Evolutionary conservation across 2,797 vertebrate genomes (phyloP).

Genomic region (Argyrosomus regius): DNA sequence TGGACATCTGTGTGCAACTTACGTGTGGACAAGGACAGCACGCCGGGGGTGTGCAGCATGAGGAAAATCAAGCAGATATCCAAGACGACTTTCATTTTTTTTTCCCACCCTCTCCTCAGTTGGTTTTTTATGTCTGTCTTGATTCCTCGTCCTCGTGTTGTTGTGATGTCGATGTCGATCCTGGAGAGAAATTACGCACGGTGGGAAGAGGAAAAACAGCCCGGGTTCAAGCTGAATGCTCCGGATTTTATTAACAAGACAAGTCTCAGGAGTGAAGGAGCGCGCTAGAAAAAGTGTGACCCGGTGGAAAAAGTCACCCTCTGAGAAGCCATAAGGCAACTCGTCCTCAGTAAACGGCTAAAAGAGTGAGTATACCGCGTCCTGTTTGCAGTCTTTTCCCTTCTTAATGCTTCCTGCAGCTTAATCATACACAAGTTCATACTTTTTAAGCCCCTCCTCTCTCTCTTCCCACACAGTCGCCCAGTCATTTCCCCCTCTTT

Average conservation of each 20-base stretch:
- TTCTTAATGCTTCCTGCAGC: constrained; percentile 90
- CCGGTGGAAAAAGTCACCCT: constrained; percentile 50
- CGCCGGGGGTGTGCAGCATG: constrained; percentile 80
- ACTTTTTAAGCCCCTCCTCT: constrained; percentile 89
- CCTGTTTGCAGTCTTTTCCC: constrained; percentile 81
- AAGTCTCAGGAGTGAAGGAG: constrained; percentile 45
- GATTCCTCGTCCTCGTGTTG: constrained; percentile 60
- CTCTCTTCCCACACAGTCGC: constrained; percentile 76
- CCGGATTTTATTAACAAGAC: constrained; percentile 55
- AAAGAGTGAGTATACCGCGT: constrained; percentile 55
- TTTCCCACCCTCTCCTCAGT: constrained; percentile 7
- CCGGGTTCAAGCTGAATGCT: constrained; percentile 60
- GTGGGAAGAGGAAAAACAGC: constrained; percentile 50
- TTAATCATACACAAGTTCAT: constrained; percentile 91
- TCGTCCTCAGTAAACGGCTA: constrained; percentile 37
- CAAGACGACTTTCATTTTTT: constrained; percentile 77
- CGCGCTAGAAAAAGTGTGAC: constrained; percentile 50
- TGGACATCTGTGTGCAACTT: constrained; percentile 79
- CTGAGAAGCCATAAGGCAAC: constrained; percentile 33
- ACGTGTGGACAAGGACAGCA: constrained; percentile 85
- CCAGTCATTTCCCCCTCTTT: constrained; percentile 70
- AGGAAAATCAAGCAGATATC: constrained; percentile 76
- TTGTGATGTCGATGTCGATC: constrained; percentile 64
- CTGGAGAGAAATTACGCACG: constrained; percentile 73
- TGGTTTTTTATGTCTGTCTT: constrained; percentile 9